Percentiles rank a stretch among this genome's conserved stretches.
phyloP scores from a whole-genome alignment of 2,113 vertebrate species.

The Gavialis gangeticus region DNA sequence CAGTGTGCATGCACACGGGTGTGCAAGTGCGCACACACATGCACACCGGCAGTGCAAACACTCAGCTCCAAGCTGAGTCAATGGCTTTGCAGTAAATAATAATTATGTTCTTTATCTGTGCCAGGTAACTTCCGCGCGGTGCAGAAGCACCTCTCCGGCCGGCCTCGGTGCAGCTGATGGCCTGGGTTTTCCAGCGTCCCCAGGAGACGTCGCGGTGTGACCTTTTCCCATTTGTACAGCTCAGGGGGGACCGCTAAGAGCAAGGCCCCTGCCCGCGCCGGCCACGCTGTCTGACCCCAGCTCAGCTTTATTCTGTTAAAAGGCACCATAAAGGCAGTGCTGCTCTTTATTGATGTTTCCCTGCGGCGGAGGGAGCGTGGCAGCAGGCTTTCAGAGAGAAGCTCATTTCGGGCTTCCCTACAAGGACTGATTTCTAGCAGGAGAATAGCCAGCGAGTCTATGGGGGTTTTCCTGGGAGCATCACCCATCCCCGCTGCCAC shows the following conservation, averaged over 20 bases:
- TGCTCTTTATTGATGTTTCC: neutral
- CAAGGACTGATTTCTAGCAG: neutral
- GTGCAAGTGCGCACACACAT: accelerated
- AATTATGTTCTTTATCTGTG: accelerated
- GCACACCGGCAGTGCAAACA: neutral
- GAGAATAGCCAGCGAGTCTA: neutral
- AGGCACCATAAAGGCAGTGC: neutral
- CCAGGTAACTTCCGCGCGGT: neutral
- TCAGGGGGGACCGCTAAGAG: neutral
- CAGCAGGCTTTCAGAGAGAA: neutral
- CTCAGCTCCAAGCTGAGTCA: neutral
- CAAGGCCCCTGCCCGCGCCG: neutral
- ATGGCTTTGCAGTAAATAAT: accelerated
- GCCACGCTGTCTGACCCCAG: neutral
- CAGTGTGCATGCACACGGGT: accelerated
- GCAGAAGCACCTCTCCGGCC: neutral
- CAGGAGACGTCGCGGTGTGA: neutral
- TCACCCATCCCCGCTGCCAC: conserved; percentile 7
- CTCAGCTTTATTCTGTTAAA: neutral
- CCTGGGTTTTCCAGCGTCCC: neutral
- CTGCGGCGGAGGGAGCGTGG: neutral
- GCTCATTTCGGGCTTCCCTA: neutral
- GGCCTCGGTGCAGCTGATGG: neutral
- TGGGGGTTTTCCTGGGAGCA: accelerated
- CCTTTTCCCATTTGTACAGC: neutral